Evolutionary conservation across 2,797 vertebrate species (phyloP), one percentile per base, ranked within the genome.

Genomic region (Pyrocephalus nanus): DNA sequence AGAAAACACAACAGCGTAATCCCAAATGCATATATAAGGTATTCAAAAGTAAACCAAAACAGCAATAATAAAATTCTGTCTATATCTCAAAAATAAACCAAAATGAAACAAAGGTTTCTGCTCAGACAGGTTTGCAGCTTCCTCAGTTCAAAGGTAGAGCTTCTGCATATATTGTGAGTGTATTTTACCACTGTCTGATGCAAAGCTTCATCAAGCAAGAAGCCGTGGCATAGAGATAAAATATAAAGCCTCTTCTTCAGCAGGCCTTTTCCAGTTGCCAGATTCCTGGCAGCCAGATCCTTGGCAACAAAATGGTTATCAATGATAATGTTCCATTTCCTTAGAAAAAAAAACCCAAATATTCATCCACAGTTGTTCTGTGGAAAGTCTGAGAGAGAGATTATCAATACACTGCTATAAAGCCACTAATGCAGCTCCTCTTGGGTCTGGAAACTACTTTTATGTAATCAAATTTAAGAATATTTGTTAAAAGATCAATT

Each of bases 401-500:
- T 70, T 88, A 78, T 90, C 26, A 78, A 40, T 26, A 32, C 13
- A 43, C 12, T 65, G 40, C 32, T 69, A 75, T 51, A 72, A 91
- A 94, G 60, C 43, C 47, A 78, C 22, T 84, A 88, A 61, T 72
- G 86, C 38, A 80, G 25, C 21, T 74, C 69, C 69, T 87, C 48
- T 76, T 79, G 27, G 20, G 53, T 57, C 34, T 90, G 65, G 62
- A 82, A 89, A 80, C 40, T 70, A 53, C 69, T 93, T 91, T 50
- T 36, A 57, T 16, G 62, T 77, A 74, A 91, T 74, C 11, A 92
- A 62, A 80, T 81, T 43, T 77, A 77, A 88, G 42, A 43, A 54
- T 87, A 79, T 74, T 94, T 69, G 36, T 80, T 89, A 74, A 88
- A 93, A 91, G 38, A 94, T 75, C 57, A 70, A 42, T 78, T 66